Evolutionary conservation across 2,888 invertebrate genomes (phyloP), one percentile per base, ranked within the genome.

Genomic region (Itoplectis maculator): DNA sequence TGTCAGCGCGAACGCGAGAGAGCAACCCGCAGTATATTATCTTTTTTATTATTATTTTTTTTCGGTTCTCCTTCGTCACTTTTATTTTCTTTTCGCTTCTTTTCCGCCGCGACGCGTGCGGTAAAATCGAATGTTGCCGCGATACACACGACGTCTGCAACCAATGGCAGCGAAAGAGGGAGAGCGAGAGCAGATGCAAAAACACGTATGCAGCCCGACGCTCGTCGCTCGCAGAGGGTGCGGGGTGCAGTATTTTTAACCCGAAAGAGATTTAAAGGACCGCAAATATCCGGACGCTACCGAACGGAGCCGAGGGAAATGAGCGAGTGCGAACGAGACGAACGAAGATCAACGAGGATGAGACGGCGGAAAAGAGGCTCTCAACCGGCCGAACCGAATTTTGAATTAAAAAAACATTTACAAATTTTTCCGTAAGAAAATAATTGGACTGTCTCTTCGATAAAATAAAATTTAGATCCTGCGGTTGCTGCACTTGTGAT

Each of bases 171-270:
- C 29, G 59, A 63, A 65, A 42, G 69, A 42, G 9, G 74, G 68
- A 35, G 20, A 78, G 51, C 2, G 7, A n/a, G 35, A n/a, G 35
- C 8, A 15, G n/a, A 47, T 11, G 20, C 18, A 54, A 9, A 56
- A 18, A 20, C 20, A 47, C 11, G 42, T 65, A 23, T 18, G 47
- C 35, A 35, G 29, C 42, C 15, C 37, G 18, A 18, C 35, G 47
- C 51, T 40, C 45, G 63, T 56, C 40, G 40, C 65, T 37, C 9
- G 61, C 78, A 51, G 79, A 82, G 82, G 74, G 80, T 70, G 75
- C 76, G 79, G 83, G 82, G 85, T 83, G n/a, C n/a, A 83, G 86
- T 89, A 90, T 89, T 90, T 90, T 89, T 89, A 90, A 90, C 89
- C 84, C 84, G 79, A 56, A 72, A 81, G 79, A 86, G 78, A 85